Conservation (phyloP, 2,113 vertebrate genomes). For the Brienomyrus brachyistius region DNA sequence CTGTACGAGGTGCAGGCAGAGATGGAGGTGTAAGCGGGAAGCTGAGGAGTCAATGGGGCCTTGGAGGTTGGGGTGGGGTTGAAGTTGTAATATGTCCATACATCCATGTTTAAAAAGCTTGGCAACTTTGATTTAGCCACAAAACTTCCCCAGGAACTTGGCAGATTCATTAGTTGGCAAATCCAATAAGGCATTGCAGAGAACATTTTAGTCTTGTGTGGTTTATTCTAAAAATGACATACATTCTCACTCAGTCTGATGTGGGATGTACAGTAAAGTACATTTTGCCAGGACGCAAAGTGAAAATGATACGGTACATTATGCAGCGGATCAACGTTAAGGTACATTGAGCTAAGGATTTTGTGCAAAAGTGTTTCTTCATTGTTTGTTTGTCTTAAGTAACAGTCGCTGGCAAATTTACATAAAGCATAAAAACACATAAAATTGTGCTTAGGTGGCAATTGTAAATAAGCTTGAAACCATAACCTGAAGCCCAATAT, state of each 20-base stretch:
- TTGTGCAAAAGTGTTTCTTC: background rate
- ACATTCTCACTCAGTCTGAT: background rate
- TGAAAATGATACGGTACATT: background rate
- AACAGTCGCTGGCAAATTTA: background rate
- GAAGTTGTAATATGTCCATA: background rate
- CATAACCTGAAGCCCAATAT: background rate
- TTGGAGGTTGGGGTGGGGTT: background rate
- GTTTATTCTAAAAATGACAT: conserved; percentile 3
- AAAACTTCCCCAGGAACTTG: background rate
- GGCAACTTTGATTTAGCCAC: background rate
- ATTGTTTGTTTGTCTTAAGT: background rate
- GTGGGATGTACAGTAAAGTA: background rate
- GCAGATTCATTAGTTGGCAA: background rate
- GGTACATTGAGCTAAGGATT: background rate
- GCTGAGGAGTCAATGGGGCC: background rate
- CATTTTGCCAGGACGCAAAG: background rate
- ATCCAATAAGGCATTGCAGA: background rate
- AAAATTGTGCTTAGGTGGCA: background rate
- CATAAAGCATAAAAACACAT: background rate
- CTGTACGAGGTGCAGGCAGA: background rate
- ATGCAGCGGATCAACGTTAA: background rate
- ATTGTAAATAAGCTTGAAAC: background rate
- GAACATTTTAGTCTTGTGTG: background rate
- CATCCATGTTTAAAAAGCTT: background rate
- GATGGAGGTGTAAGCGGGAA: background rate